phyloP scores from a whole-genome alignment of 2,888 invertebrate species.

The Apotomis turbidana region DNA sequence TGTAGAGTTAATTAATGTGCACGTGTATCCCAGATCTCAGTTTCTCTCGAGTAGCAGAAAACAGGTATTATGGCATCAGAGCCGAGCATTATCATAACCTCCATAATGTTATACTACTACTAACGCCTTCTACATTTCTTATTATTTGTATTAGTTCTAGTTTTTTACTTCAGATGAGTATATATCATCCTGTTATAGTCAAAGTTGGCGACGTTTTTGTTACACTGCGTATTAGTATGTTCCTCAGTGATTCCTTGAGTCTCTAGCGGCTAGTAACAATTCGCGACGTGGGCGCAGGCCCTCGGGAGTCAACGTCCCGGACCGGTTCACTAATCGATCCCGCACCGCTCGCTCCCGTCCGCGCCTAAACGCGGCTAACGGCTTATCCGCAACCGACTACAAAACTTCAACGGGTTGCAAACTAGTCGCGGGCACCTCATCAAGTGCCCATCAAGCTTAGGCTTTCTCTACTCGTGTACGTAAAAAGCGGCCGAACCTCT shows the following conservation, averaged over 20 bases:
- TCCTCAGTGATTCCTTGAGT: not conserved
- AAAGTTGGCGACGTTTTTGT: too few species aligned
- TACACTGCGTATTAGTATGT: too few species aligned
- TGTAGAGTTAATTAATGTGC: too few species aligned
- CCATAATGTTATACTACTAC: too few species aligned
- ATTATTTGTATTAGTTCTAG: too few species aligned
- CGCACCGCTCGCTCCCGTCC: slow-evolving; percentile 75
- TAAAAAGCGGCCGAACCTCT: slow-evolving; percentile 6
- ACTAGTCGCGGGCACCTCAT: slow-evolving; percentile 23
- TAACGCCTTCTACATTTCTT: too few species aligned
- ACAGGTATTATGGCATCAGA: too few species aligned
- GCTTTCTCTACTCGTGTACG: slow-evolving; percentile 22
- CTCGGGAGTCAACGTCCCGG: slow-evolving; percentile 78
- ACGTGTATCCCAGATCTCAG: too few species aligned
- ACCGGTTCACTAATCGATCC: slow-evolving; percentile 83
- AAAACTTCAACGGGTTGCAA: slow-evolving; percentile 42
- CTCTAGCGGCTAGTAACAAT: slow-evolving; percentile 63
- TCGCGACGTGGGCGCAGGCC: slow-evolving; percentile 66
- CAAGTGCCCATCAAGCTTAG: slow-evolving; percentile 5
- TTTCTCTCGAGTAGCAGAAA: too few species aligned
- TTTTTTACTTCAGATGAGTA: too few species aligned
- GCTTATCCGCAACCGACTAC: slow-evolving; percentile 66
- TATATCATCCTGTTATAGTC: too few species aligned
- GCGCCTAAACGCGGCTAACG: slow-evolving; percentile 78
- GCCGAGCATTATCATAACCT: too few species aligned